Evolutionary conservation across 2,113 vertebrate species (phyloP).

Genomic region (Hystrix brachyura): DNA sequence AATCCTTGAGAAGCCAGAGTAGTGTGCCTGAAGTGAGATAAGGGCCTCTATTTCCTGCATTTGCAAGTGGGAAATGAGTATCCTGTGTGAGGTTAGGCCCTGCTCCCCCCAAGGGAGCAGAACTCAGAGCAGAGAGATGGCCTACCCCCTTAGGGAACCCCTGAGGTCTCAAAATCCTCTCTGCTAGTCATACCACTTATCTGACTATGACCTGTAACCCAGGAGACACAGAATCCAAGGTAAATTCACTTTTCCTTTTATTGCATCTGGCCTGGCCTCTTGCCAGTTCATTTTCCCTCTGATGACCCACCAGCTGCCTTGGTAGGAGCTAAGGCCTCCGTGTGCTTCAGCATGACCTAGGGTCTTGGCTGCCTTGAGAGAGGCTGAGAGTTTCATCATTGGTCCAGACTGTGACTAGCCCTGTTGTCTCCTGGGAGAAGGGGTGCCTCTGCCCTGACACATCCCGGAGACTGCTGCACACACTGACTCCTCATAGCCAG

Average conservation of each 20-base stretch:
- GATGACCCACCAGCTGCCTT: background rate
- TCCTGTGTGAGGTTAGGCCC: background rate
- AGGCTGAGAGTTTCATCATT: background rate
- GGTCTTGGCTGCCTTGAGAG: background rate
- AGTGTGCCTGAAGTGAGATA: background rate
- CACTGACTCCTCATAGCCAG: background rate
- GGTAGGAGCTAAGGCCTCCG: background rate
- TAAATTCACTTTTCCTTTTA: slow-evolving; percentile 57
- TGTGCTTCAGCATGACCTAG: background rate
- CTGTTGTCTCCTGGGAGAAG: background rate
- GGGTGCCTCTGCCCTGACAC: background rate
- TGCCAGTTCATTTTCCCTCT: background rate
- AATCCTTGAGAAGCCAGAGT: background rate
- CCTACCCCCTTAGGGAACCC: background rate
- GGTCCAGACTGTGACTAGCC: background rate
- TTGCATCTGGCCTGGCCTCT: background rate
- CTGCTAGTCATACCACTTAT: background rate
- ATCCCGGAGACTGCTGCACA: background rate
- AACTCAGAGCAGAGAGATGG: background rate
- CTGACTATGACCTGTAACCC: background rate
- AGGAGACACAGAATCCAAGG: slow-evolving; percentile 55
- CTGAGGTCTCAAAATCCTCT: background rate
- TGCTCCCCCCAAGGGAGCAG: too few relatives aligned
- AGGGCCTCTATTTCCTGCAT: background rate
- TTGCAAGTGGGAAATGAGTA: background rate